phyloP scores from a whole-genome alignment of 1,140 invertebrate genomes.

The Bombyx mandarina region DNA sequence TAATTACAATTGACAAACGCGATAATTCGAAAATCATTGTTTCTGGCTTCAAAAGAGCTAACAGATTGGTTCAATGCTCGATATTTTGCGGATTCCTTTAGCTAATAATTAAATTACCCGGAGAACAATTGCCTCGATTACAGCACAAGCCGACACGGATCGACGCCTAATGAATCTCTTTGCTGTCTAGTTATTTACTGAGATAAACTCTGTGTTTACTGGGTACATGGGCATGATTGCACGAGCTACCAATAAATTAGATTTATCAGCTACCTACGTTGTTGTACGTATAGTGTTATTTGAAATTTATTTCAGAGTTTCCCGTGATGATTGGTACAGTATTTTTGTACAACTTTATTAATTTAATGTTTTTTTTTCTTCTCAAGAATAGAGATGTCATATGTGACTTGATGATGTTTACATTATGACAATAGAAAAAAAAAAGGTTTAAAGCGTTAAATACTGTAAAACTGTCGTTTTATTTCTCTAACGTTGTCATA shows the following conservation, averaged over 20 bases:
- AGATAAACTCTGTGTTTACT: constrained; percentile 67
- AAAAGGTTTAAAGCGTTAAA: too few species aligned
- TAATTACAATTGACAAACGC: constrained; percentile 46
- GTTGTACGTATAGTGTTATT: constrained; percentile 1
- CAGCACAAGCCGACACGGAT: constrained; percentile 57
- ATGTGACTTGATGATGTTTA: too few species aligned
- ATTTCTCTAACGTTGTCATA: too few species aligned
- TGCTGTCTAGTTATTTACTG: constrained; percentile 67
- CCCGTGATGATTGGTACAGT: not conserved
- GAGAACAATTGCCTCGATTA: constrained; percentile 69
- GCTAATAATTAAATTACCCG: constrained; percentile 64
- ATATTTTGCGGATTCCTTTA: constrained; percentile 37
- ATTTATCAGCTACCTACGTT: constrained; percentile 49
- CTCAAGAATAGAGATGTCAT: too few species aligned
- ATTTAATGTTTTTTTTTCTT: too few species aligned
- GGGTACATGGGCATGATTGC: constrained; percentile 64
- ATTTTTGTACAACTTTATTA: too few species aligned
- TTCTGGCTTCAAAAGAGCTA: constrained; percentile 40
- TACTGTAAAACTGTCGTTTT: too few species aligned
- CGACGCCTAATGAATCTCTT: constrained; percentile 68
- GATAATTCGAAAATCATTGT: constrained; percentile 56
- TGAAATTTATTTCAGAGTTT: constrained; percentile 12
- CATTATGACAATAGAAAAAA: too few species aligned
- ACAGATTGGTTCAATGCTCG: constrained; percentile 38
- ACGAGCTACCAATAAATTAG: constrained; percentile 65